These are phyloP conservation scores for Diachasma alloeum DNA, from an alignment of 1,140 invertebrate genomes.

Conservation along the genomic window DNA sequence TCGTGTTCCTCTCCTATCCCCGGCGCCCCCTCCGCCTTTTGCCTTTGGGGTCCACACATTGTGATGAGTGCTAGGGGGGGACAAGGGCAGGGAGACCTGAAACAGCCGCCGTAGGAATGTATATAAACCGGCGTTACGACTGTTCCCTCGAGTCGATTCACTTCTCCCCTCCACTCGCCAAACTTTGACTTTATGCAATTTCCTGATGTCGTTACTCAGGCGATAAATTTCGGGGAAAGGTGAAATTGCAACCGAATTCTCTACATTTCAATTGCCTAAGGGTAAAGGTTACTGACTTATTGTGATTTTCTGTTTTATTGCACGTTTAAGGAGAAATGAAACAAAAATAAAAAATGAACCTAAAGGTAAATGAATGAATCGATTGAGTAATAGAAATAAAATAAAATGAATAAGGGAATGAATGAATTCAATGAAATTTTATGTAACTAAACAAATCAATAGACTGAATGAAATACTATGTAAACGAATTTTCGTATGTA, in stretches of 20 bases:
- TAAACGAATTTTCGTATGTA: too few relatives aligned
- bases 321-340: too few relatives aligned
- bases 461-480: too few relatives aligned
- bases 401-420: too few relatives aligned
- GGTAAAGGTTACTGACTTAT: background rate
- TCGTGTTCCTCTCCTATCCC: background rate
- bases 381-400: too few relatives aligned
- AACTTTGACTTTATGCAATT: background rate
- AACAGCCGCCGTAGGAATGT: background rate
- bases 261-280: background rate
- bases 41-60: background rate
- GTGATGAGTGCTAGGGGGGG: background rate
- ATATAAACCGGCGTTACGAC: background rate
- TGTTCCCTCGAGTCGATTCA: background rate
- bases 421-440: too few relatives aligned
- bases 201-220: background rate
- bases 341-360: too few relatives aligned
- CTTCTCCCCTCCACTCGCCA: background rate
- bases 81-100: background rate
- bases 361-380: too few relatives aligned
- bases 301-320: background rate
- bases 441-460: too few relatives aligned
- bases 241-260: constrained; percentile 2
- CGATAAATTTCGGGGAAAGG: background rate
- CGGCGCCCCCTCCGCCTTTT: background rate